Evolutionary conservation across 2,888 invertebrate genomes (phyloP).

Genomic region (Cenopis cana): DNA sequence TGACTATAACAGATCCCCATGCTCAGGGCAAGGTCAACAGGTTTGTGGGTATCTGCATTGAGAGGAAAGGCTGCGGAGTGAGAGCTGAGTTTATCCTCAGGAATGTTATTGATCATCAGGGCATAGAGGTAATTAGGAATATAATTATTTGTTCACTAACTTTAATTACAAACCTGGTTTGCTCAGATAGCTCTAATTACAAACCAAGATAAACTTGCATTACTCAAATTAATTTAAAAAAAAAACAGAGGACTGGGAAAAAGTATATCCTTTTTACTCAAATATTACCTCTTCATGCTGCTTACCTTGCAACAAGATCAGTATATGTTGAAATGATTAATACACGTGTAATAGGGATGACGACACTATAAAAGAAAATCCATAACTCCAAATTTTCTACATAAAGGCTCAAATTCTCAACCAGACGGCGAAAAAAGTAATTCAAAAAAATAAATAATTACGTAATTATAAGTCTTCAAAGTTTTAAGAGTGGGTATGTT

Average conservation of each 20-base stretch:
- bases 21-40: constrained; percentile 92
- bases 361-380: too few relatives aligned
- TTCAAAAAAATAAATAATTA: too few relatives aligned
- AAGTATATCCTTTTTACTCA: neutral
- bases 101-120: constrained; percentile 97
- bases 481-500: too few relatives aligned
- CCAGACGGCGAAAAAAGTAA: too few relatives aligned
- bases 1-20: constrained; percentile 94
- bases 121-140: constrained; percentile 81
- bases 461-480: too few relatives aligned
- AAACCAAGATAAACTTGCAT: neutral
- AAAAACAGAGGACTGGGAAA: neutral
- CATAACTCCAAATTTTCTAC: too few relatives aligned
- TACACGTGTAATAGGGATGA: too few relatives aligned
- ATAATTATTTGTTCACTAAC: neutral
- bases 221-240: neutral
- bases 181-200: neutral
- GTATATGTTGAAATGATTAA: too few relatives aligned
- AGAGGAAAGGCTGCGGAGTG: constrained; percentile 92
- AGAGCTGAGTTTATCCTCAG: constrained; percentile 94
- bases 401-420: too few relatives aligned
- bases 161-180: too few relatives aligned
- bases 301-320: neutral
- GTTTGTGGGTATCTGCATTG: constrained; percentile 97
- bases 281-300: neutral